A percentile compares a stretch with the other conserved stretches of the same genome.
Conservation (phyloP, 2,888 invertebrate species). For the Tachina grossa region DNA sequence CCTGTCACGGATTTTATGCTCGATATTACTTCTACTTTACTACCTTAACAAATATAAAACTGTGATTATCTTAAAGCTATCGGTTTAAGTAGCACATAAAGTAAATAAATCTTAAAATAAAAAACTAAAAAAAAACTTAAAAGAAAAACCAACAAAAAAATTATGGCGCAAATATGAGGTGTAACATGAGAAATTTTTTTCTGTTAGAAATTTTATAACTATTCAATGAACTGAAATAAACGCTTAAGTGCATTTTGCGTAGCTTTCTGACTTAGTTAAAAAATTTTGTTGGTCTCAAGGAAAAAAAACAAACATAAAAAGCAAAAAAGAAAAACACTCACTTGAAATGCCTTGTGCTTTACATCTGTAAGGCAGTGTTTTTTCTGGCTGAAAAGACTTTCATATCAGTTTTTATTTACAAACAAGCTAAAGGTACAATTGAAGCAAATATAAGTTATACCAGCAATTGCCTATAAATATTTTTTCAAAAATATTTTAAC, state of each 20-base stretch:
- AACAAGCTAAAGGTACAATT: too few relatives aligned
- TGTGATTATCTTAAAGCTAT: constrained; percentile 31
- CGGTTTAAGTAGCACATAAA: not conserved
- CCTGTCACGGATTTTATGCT: not conserved
- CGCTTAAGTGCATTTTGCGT: constrained; percentile 11
- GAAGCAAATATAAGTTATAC: too few relatives aligned
- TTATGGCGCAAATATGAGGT: constrained; percentile 26
- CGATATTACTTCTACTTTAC: not conserved
- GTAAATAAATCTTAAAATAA: not conserved
- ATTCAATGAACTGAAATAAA: constrained; percentile 54
- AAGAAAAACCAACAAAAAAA: not conserved
- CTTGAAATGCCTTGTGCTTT: too few relatives aligned
- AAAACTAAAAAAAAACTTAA: not conserved
- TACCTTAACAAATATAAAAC: not conserved
- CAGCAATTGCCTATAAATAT: too few relatives aligned
- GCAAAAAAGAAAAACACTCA: not conserved
- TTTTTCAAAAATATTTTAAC: too few relatives aligned
- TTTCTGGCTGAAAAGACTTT: too few relatives aligned
- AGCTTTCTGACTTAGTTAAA: not conserved
- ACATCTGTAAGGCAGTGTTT: too few relatives aligned
- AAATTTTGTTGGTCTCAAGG: not conserved
- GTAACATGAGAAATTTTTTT: constrained; percentile 7
- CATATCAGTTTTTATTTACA: too few relatives aligned
- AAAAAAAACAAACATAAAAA: not conserved
- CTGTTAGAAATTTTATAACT: constrained; percentile 1